These are phyloP conservation scores for Sylvietta virens DNA, from an alignment of 2,113 vertebrate genomes.

Conservation along the genomic window DNA sequence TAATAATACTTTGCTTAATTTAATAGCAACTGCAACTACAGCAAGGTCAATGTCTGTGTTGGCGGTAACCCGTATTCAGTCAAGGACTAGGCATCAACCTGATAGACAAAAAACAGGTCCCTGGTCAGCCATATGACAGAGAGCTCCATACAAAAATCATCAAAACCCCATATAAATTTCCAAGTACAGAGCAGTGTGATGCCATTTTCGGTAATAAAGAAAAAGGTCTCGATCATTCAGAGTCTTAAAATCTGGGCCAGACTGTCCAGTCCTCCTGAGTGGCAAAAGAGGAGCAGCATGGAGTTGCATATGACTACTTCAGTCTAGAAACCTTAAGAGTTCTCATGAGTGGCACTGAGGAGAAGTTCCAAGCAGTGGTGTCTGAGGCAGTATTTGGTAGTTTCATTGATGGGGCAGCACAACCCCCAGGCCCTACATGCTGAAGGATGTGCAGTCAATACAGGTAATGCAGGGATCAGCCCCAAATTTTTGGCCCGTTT, in stretches of 20 bases:
- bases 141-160: neutral
- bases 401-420: neutral
- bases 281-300: neutral
- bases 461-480: neutral
- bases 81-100: neutral
- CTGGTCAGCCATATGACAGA: neutral
- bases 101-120: neutral
- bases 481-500: neutral
- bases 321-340: neutral
- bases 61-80: neutral
- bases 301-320: accelerated
- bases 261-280: neutral
- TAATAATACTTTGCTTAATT: neutral
- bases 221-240: neutral
- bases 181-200: neutral
- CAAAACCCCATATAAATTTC: neutral
- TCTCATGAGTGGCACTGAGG: neutral
- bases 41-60: neutral
- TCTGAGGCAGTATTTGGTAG: neutral
- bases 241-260: neutral
- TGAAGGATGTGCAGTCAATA: neutral
- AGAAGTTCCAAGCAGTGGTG: neutral
- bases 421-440: too few relatives aligned
- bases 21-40: neutral
- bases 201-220: neutral